Evolutionary conservation across 37 sponge, comb jelly and placozoan genomes (phyloP).

Genomic region (Aphrocallistes beatrix): DNA sequence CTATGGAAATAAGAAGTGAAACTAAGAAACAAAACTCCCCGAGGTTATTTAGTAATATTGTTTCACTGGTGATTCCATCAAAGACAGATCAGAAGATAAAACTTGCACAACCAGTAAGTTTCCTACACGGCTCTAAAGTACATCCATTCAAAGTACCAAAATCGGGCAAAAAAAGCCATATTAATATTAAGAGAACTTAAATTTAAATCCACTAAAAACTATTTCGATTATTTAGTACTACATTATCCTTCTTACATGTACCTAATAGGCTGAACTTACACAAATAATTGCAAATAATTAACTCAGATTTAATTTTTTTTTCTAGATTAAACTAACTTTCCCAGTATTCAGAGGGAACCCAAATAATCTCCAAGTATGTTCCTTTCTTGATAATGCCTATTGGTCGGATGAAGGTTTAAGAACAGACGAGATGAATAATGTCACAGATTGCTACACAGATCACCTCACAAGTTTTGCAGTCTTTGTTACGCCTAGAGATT

Average conservation of each 20-base stretch:
- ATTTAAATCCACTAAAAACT: too few species aligned
- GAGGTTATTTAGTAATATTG: neutral
- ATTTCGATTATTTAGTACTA: too few species aligned
- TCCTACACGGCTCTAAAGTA: too few species aligned
- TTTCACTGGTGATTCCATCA: neutral
- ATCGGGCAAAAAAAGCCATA: too few species aligned
- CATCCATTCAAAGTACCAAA: too few species aligned
- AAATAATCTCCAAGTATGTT: too few species aligned
- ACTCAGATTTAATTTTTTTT: too few species aligned
- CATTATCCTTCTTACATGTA: too few species aligned
- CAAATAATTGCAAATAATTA: too few species aligned
- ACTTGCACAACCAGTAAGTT: neutral
- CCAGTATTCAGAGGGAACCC: neutral
- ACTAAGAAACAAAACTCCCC: neutral
- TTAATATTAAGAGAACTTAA: too few species aligned
- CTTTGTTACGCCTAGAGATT: neutral
- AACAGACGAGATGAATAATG: neutral
- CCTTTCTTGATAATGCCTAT: neutral
- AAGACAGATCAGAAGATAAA: neutral
- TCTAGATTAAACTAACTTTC: neutral
- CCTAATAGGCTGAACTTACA: too few species aligned
- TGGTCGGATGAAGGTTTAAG: neutral
- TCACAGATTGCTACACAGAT: neutral
- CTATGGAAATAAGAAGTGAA: neutral
- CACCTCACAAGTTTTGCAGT: conserved; percentile 9